A percentile compares a stretch with the other conserved stretches of the same genome.
phyloP scores from a whole-genome alignment of 2,888 invertebrate genomes.

The Eristalis pertinax region DNA sequence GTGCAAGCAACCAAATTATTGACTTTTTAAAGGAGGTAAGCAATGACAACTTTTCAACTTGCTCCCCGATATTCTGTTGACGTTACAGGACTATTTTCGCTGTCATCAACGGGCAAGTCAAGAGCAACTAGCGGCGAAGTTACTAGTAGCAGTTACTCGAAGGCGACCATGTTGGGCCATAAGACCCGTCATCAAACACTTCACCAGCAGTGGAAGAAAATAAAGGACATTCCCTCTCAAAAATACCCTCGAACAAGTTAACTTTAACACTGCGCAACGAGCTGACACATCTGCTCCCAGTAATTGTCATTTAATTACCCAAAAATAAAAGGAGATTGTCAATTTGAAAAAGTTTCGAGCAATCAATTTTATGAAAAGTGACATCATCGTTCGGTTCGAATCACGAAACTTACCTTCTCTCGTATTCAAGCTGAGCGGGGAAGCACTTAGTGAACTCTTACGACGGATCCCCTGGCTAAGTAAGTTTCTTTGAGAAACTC shows the following conservation, averaged over 20 bases:
- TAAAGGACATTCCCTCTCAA: background rate
- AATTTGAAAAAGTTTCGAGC: conserved; percentile 8
- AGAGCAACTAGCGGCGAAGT: too few species aligned
- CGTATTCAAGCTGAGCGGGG: conserved; percentile 32
- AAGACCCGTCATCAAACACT: background rate
- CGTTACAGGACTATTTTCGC: too few species aligned
- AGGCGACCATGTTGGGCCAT: too few species aligned
- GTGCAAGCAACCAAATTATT: too few species aligned
- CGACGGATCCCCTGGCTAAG: conserved; percentile 31
- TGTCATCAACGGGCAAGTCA: too few species aligned
- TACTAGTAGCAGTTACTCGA: too few species aligned
- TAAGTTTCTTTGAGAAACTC: conserved; percentile 36
- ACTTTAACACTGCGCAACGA: background rate
- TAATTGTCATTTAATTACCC: conserved; percentile 37
- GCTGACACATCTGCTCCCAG: background rate
- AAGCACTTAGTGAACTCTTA: conserved; percentile 52
- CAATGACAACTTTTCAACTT: too few species aligned
- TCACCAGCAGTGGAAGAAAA: background rate
- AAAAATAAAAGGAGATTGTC: background rate
- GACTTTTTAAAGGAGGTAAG: too few species aligned
- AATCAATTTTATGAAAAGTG: background rate
- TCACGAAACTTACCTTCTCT: conserved; percentile 7
- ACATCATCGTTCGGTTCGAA: background rate
- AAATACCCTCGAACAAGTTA: background rate
- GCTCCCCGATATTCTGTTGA: too few species aligned